These are phyloP conservation scores for Esox niger DNA, from an alignment of 2,113 vertebrate species.

Conservation along the genomic window DNA sequence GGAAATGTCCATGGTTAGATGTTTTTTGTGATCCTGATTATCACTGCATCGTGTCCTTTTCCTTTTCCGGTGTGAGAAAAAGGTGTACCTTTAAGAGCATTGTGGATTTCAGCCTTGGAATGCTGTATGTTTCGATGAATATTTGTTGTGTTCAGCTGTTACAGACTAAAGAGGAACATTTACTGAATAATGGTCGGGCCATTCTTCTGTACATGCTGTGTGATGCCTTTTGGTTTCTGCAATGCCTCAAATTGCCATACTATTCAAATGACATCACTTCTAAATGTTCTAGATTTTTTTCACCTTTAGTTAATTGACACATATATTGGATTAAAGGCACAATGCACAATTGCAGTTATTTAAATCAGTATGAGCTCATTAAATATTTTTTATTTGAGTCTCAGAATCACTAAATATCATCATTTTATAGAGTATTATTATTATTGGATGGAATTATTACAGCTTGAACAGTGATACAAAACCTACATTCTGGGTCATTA, in stretches of 20 bases:
- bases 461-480: conserved; percentile 37
- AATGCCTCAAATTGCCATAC: background rate
- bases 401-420: too few species aligned
- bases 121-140: conserved; percentile 6
- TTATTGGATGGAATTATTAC: conserved; percentile 23
- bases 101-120: conserved; percentile 21
- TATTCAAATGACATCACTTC: background rate
- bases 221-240: conserved; percentile 8
- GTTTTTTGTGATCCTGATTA: background rate
- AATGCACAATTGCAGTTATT: too few species aligned
- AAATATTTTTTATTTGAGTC: too few species aligned
- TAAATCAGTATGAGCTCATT: too few species aligned
- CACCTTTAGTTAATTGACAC: too few species aligned
- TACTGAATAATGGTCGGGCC: background rate
- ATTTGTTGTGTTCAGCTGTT: conserved; percentile 22
- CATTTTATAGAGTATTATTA: background rate
- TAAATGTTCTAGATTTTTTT: too few species aligned
- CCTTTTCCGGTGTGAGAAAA: conserved; percentile 20
- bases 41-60: conserved; percentile 2
- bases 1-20: conserved; percentile 20
- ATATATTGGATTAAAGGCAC: too few species aligned
- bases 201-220: conserved; percentile 26
- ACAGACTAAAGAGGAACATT: conserved; percentile 4
- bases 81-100: conserved; percentile 16
- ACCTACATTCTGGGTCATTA: conserved; percentile 52